A percentile compares a stretch with the other conserved stretches of the same genome.
phyloP scores from a whole-genome alignment of 2,888 invertebrate species.

The Tachina lurida region DNA sequence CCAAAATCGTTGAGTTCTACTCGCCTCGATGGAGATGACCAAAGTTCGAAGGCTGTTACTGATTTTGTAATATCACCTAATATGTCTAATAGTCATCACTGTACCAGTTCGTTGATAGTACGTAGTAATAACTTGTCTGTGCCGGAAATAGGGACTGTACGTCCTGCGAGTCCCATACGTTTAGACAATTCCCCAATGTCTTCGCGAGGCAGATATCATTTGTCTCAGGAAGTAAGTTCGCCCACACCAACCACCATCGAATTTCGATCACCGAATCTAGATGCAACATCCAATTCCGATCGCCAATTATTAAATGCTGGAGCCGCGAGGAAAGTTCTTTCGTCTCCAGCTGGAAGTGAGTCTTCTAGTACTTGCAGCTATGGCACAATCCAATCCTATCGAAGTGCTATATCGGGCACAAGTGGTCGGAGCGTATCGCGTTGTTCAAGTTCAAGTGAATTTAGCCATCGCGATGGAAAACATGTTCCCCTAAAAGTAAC shows the following conservation, averaged over 20 bases:
- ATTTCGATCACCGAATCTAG: slow-evolving; percentile 76
- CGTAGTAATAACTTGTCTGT: slow-evolving; percentile 23
- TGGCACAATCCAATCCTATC: slow-evolving; percentile 58
- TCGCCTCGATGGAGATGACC: slow-evolving; percentile 75
- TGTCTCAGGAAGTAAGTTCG: slow-evolving; percentile 70
- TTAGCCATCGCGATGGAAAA: slow-evolving; percentile 80
- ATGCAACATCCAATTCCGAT: slow-evolving; percentile 77
- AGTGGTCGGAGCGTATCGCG: slow-evolving; percentile 78
- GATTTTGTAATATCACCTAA: slow-evolving; percentile 77
- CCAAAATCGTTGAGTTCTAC: slow-evolving; percentile 77
- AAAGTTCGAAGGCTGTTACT: slow-evolving; percentile 72
- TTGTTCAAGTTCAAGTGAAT: slow-evolving; percentile 81
- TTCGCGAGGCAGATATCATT: slow-evolving; percentile 76
- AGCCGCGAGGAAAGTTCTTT: slow-evolving; percentile 69
- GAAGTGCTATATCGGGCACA: slow-evolving; percentile 57
- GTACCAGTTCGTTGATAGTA: slow-evolving; percentile 27
- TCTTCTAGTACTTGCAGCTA: slow-evolving; percentile 63
- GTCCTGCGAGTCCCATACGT: slow-evolving; percentile 34
- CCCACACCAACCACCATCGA: slow-evolving; percentile 58
- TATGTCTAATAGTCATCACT: slow-evolving; percentile 64
- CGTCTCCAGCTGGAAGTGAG: slow-evolving; percentile 78
- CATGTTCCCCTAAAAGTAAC: slow-evolving; percentile 84
- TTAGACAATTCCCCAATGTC: slow-evolving; percentile 75
- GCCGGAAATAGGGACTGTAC: slow-evolving; percentile 7
- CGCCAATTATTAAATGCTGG: slow-evolving; percentile 47